Evolutionary conservation across 2,113 vertebrate genomes (phyloP).

Genomic region (Tautogolabrus adspersus): DNA sequence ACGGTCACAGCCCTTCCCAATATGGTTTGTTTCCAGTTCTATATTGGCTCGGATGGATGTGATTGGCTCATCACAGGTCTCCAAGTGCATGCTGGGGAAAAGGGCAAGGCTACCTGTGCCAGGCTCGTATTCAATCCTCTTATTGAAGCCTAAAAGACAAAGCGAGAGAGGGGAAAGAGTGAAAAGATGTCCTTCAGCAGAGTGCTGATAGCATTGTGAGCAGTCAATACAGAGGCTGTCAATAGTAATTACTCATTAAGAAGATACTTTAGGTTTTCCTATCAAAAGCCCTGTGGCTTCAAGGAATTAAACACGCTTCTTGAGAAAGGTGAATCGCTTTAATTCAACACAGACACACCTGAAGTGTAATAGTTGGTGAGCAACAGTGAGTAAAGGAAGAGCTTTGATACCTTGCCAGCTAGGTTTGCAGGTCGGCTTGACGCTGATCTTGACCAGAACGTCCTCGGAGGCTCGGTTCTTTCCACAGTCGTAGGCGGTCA

Average conservation of each 20-base stretch:
- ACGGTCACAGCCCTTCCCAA: constrained; percentile 97
- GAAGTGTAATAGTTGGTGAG: constrained; percentile 1
- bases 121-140: constrained; percentile 95
- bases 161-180: neutral
- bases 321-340: neutral
- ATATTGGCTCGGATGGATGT: constrained; percentile 89
- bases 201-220: neutral
- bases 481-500: constrained; percentile 97
- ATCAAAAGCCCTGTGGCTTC: constrained; percentile 24
- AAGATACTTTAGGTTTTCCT: constrained; percentile 19
- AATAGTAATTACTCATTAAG: constrained; percentile 34
- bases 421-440: constrained; percentile 95
- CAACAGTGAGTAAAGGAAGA: neutral
- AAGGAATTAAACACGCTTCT: constrained; percentile 7
- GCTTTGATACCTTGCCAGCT: constrained; percentile 93
- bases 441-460: constrained; percentile 93
- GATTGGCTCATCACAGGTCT: constrained; percentile 93
- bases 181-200: constrained; percentile 35
- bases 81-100: constrained; percentile 92
- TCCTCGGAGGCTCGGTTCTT: constrained; percentile 96
- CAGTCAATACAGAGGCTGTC: constrained; percentile 21
- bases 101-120: constrained; percentile 93
- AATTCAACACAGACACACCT: constrained; percentile 38
- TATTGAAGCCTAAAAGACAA: constrained; percentile 89
- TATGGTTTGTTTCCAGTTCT: constrained; percentile 95